Evolutionary conservation across 2,888 invertebrate genomes (phyloP).

Genomic region (Acholoe squamosa): DNA sequence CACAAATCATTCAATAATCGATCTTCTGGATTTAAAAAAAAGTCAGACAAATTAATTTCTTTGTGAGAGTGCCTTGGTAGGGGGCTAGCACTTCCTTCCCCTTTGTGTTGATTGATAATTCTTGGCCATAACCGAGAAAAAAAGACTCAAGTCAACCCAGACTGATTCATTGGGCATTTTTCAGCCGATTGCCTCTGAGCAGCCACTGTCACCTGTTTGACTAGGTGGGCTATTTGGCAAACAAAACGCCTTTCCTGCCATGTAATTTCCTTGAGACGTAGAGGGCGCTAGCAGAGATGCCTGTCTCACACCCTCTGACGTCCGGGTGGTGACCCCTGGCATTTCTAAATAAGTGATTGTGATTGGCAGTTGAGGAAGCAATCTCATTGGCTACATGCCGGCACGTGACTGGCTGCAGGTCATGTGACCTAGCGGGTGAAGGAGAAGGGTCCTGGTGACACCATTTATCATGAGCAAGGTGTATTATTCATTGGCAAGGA

Average conservation of each 20-base stretch:
- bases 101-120: neutral
- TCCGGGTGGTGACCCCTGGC: neutral
- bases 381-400: slow-evolving; percentile 15
- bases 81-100: neutral
- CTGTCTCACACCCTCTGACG: neutral
- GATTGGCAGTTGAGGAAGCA: slow-evolving; percentile 45
- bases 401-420: neutral
- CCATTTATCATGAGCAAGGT: neutral
- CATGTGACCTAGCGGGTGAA: neutral
- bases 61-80: too few species aligned
- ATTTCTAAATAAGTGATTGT: slow-evolving; percentile 56
- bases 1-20: neutral
- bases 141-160: neutral
- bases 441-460: neutral
- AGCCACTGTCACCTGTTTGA: neutral
- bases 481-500: neutral
- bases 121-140: neutral
- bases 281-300: neutral
- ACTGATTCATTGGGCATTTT: slow-evolving; percentile 3
- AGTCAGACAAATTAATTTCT: neutral
- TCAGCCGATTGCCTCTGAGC: neutral
- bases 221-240: neutral
- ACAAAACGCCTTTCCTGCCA: slow-evolving; percentile 15
- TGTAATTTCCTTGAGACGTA: neutral
- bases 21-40: neutral